Evolutionary conservation across 2,113 vertebrate species (phyloP), one percentile per base, ranked within the genome.

Genomic region (Sturnus vulgaris): DNA sequence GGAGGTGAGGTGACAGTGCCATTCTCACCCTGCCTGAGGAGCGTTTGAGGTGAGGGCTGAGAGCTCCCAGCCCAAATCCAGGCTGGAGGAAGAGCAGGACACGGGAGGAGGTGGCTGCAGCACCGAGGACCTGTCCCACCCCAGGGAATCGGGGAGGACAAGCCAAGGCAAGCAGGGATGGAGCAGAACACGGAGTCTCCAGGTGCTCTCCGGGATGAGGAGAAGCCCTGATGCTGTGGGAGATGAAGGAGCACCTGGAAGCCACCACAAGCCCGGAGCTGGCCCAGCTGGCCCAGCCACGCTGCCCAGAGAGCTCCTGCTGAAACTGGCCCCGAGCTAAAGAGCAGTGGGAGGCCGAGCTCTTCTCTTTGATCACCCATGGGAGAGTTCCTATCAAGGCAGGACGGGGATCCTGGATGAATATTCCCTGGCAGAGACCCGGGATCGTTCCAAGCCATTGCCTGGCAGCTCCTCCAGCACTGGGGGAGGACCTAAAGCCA

Each of bases 321-420:
- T 93, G 96, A 93, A 95, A 96, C 88, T 79, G 91, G 95, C 95
- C 95, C 7, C 10, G 33, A 96, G 96, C 91, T 64, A 94, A 18
- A 39, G 91, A 96, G 24, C 94, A 68, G 82, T 47, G 72, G 94
- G 92, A 94, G 82, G 88, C 82, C 53, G 57, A 71, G 78, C 87
- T 82, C 81, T 25, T 7, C 2, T 37, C 95, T 96, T 96, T 94
- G 93, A 95, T 96, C 87, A 53, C 1, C 47, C 87, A 44, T 84
- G 84, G 24, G 92, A 94, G 90, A 85, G 85, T 69, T 79, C 25
- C 53, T 84, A 84, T 94, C 88, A 28, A 39, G 56, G 24, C 85
- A 53, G 78, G 82, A 53, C 12, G 53, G 91, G 91, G 65, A 55
- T 85, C 76, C 53, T 27, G 88, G 78, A 39, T 64, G 78, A 63